Evolutionary conservation across 2,888 invertebrate species (phyloP).

Genomic region (Ophion ventricosus): DNA sequence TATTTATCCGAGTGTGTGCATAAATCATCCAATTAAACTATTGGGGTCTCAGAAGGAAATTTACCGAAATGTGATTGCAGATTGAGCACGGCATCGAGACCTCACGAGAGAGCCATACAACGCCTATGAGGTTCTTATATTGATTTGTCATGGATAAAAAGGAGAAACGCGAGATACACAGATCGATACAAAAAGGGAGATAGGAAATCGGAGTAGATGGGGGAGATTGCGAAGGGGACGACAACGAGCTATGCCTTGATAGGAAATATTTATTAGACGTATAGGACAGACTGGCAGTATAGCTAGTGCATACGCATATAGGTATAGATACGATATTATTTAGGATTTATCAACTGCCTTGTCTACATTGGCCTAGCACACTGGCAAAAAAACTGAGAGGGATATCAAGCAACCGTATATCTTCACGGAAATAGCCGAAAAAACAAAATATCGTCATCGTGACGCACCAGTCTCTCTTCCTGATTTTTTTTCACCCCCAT

Average conservation of each 20-base stretch:
- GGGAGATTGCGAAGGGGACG: conserved; percentile 13
- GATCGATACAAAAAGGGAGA: neutral
- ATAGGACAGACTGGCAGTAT: conserved; percentile 8
- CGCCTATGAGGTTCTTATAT: conserved; percentile 44
- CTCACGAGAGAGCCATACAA: conserved; percentile 11
- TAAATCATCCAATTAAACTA: conserved; percentile 44
- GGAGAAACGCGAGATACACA: neutral
- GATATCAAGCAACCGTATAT: conserved; percentile 28
- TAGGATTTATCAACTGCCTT: neutral
- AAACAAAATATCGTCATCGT: conserved; percentile 19
- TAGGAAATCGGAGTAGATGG: neutral
- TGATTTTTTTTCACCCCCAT: neutral
- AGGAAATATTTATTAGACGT: conserved; percentile 49
- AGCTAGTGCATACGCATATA: neutral
- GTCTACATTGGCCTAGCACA: neutral
- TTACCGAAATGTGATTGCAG: conserved; percentile 19
- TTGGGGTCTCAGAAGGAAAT: conserved; percentile 16
- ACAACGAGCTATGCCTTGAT: conserved; percentile 13
- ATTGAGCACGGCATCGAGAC: conserved; percentile 17
- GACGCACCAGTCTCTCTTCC: conserved; percentile 12
- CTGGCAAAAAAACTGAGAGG: conserved; percentile 28
- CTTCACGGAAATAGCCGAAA: neutral
- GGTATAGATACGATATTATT: conserved; percentile 13
- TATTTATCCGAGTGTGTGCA: neutral
- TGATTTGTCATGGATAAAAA: conserved; percentile 39